Base-by-base conservation (phyloP, 1,140 invertebrate genomes). In the Meloidogyne chitwoodi region DNA sequence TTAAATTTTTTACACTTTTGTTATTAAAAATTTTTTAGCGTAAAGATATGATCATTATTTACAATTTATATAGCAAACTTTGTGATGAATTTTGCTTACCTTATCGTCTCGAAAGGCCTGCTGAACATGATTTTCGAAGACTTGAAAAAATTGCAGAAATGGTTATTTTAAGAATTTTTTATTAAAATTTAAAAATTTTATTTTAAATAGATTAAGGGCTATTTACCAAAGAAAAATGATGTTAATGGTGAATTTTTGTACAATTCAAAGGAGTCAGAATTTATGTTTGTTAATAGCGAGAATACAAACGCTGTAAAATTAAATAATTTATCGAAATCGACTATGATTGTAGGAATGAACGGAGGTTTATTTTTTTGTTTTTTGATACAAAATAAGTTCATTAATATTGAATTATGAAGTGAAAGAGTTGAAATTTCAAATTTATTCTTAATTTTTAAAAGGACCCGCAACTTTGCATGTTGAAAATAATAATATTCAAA, bases 21-120 rank as follows among this genome's bases (percentile, higher is more conserved):
- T 38, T 1, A 29, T 44, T 41, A 1, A 11, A 24, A 31, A 44
- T 70, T 67, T 41, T 31, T 70, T 44, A 70, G 68, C 44, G 26
- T 19, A 44, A 61, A 27, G 68, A 70, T 16, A 70, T 70, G 68
- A 48, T 27, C 6, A 70, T 24, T 56, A 70, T 70, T 48, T 26
- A 5, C 6, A 70, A 44, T 48, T n/a, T 70, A 10, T 41, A 70
- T n/a, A 70, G 48, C 2, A 61, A 70, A 56, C n/a, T 48, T 19
- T 70, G 68, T 44, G 38, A 12, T n/a, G 44, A 70, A 29, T 70
- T 70, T 48, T 19, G 26, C n/a, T n/a, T 70, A 5, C 34, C 68
- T 27, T 26, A 14, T 14, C 34, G 29, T n/a, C 5, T 70, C 11
- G 29, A 70, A 14, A 5, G 8, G n/a, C 26, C n/a, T 2, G 22